phyloP scores from a whole-genome alignment of 2,888 invertebrate genomes.

The Brachypterus glaber region DNA sequence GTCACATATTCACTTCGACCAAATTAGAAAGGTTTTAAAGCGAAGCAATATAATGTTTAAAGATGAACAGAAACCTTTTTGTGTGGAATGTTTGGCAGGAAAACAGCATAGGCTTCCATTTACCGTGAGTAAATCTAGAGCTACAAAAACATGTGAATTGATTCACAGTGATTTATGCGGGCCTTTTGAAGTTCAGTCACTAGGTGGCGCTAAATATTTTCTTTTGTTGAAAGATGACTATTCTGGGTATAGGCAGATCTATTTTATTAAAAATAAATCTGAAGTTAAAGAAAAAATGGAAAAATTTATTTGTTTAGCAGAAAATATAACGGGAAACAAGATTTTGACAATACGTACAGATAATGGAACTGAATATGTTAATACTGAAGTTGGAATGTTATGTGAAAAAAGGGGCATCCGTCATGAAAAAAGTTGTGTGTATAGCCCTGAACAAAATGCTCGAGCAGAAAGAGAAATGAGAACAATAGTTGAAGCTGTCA shows the following conservation, averaged over 20 bases:
- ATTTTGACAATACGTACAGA: slow-evolving; percentile 11
- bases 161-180: slow-evolving; percentile 17
- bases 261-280: slow-evolving; percentile 13
- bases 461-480: slow-evolving; percentile 25
- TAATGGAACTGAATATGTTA: slow-evolving; percentile 9
- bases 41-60: no score
- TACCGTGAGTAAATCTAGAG: slow-evolving; percentile 10
- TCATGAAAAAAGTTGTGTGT: slow-evolving; percentile 6
- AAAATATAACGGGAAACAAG: slow-evolving; percentile 4
- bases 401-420: slow-evolving; percentile 4
- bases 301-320: slow-evolving; percentile 7
- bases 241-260: slow-evolving; percentile 12
- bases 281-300: slow-evolving; percentile 14
- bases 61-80: slow-evolving; percentile 7
- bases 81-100: slow-evolving; percentile 13
- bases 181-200: slow-evolving; percentile 11
- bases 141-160: no score
- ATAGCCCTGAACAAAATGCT: slow-evolving; percentile 20
- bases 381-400: slow-evolving; percentile 5
- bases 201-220: slow-evolving; percentile 14
- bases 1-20: slow-evolving; percentile 12
- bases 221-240: slow-evolving; percentile 12
- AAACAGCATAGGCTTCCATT: no score
- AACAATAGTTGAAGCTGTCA: slow-evolving; percentile 27
- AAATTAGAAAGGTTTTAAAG: slow-evolving; percentile 8